A percentile compares a stretch with the other conserved stretches of the same genome.
These are phyloP conservation scores for Yponomeuta plumbellus DNA, from an alignment of 2,888 invertebrate genomes.

Conservation along the genomic window DNA sequence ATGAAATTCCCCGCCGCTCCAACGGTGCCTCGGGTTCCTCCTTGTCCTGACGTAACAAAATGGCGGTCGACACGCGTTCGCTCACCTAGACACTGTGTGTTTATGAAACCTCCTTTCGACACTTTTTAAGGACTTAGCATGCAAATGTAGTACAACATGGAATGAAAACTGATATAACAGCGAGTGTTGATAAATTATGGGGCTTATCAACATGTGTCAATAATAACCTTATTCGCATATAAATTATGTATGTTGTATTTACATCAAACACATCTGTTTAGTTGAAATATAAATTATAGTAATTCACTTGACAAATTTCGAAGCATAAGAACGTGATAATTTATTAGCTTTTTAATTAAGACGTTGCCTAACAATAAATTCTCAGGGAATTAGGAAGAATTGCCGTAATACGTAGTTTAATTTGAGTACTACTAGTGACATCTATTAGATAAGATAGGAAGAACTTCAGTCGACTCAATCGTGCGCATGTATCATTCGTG, in stretches of 20 bases:
- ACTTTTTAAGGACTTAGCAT: not conserved
- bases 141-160: not conserved
- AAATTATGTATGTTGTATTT: not conserved
- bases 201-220: slow-evolving; percentile 9
- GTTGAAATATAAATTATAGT: slow-evolving; percentile 10
- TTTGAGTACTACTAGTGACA: slow-evolving; percentile 17
- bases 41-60: slow-evolving; percentile 63
- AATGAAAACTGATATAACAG: not conserved
- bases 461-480: not conserved
- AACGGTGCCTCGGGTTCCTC: slow-evolving; percentile 62
- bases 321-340: slow-evolving; percentile 12
- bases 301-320: slow-evolving; percentile 3
- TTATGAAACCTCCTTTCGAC: not conserved
- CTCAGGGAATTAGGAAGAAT: not conserved
- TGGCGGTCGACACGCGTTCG: slow-evolving; percentile 45
- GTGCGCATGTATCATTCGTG: not conserved
- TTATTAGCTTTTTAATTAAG: slow-evolving; percentile 10
- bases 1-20: slow-evolving; percentile 60
- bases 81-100: not conserved
- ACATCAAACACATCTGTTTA: not conserved
- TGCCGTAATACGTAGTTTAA: not conserved
- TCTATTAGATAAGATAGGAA: slow-evolving; percentile 4
- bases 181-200: slow-evolving; percentile 4
- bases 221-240: slow-evolving; percentile 5
- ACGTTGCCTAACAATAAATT: slow-evolving; percentile 10